A percentile compares a stretch with the other conserved stretches of the same genome.
Conservation (phyloP, 2,888 invertebrate genomes). For the Arge pagana region DNA sequence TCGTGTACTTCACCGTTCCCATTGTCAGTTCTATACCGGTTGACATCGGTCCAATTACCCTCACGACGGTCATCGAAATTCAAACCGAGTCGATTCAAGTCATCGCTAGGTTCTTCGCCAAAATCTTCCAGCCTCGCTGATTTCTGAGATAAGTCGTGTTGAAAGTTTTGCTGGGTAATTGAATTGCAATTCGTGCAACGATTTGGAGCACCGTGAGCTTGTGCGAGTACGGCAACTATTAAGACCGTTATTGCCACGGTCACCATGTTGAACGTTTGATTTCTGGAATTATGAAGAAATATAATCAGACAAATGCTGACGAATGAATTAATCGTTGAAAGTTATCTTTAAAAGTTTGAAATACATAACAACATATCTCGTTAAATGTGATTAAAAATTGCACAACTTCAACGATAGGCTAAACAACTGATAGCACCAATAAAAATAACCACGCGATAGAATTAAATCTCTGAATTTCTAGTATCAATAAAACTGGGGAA, state of each 20-base stretch:
- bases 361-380: too few relatives aligned
- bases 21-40: constrained; percentile 41
- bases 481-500: too few relatives aligned
- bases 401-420: too few relatives aligned
- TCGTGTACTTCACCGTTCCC: constrained; percentile 44
- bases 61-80: constrained; percentile 33
- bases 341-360: too few relatives aligned
- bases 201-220: constrained; percentile 37
- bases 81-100: constrained; percentile 23
- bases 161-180: not conserved
- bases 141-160: constrained; percentile 2
- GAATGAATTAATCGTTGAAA: too few relatives aligned
- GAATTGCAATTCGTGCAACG: constrained; percentile 32
- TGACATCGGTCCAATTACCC: constrained; percentile 48
- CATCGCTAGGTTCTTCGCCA: constrained; percentile 25
- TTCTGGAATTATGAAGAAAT: constrained; percentile 5
- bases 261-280: constrained; percentile 15
- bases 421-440: too few relatives aligned
- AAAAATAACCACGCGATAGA: too few relatives aligned
- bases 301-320: too few relatives aligned
- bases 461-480: too few relatives aligned
- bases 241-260: constrained; percentile 2
- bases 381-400: too few relatives aligned
- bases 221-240: constrained; percentile 30
- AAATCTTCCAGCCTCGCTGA: constrained; percentile 25